Base-by-base conservation (phyloP, 2,888 invertebrate species). In the Watsonalla cultraria region DNA sequence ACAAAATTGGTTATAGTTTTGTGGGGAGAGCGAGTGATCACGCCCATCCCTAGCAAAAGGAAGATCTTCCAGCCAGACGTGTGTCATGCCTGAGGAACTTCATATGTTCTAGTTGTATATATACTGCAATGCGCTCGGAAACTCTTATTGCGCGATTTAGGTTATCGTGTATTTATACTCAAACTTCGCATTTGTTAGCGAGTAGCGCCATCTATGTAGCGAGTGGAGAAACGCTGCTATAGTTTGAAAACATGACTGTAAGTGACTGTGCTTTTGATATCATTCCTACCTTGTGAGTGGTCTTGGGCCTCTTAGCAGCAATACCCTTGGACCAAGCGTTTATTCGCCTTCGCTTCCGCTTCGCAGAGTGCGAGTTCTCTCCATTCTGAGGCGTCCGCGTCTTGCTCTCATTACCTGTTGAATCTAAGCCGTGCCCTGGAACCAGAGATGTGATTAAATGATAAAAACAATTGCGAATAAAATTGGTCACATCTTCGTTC, bases 301-400 rank as follows among this genome's bases (percentile, higher is more conserved):
- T 86, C 64, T 66, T 84, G 48, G 75, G 78, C 34, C 88, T 72
- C 59, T 89, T 91, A 6, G 76, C 82, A 0, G 90, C 83, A 50
- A 85, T 60, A 2, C 90, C 90, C 59, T 89, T 90, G 5, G 89
- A 86, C 89, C 87, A 90, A 0, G 87, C 80, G 72, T 88, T 89
- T 57, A 86, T 85, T 34, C 89, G 74, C 47, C 85, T 70, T 9
- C 90, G 79, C 69, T 88, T 90, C 34, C 89, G 80, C 58, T 85
- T 86, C 0, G 73, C 74, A 0, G 82, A 81, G 5, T 81, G 78
- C 0, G 74, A 62, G 6, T 87, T 86, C 39, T 89, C 90, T 0
- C 87, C 88, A 54, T 84, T 85, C 14, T 84, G 84, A 2, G 80
- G 74, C 6, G 82, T 76, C 0, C 81, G 76, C 45, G 78, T 62